These are phyloP conservation scores for Chrysoperla carnea DNA, from an alignment of 1,140 invertebrate genomes.

Conservation along the genomic window DNA sequence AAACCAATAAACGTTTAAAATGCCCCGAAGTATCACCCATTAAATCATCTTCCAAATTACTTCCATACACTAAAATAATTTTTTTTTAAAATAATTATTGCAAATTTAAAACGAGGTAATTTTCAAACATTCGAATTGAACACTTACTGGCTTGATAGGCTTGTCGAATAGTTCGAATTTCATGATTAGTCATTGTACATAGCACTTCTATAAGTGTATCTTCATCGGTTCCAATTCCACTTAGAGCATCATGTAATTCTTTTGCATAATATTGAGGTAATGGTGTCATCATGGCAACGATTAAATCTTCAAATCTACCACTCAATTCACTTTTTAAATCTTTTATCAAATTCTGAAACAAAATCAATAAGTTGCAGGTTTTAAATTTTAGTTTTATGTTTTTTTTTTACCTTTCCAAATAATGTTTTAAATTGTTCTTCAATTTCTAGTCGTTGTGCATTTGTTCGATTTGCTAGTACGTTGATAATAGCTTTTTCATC, in stretches of 20 bases:
- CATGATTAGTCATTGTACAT: slow-evolving; percentile 69
- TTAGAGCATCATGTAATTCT: slow-evolving; percentile 73
- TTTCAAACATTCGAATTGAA: neutral
- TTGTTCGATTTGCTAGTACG: slow-evolving; percentile 53
- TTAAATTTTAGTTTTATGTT: neutral
- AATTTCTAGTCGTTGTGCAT: slow-evolving; percentile 59
- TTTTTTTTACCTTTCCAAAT: slow-evolving; percentile 53
- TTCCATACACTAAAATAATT: slow-evolving; percentile 45
- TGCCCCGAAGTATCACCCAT: slow-evolving; percentile 75
- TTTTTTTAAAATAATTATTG: slow-evolving; percentile 1
- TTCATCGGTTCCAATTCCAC: slow-evolving; percentile 71
- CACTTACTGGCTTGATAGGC: slow-evolving; percentile 65
- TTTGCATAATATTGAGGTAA: slow-evolving; percentile 73
- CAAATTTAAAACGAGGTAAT: neutral
- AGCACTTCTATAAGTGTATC: slow-evolving; percentile 75
- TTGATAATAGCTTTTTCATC: slow-evolving; percentile 70
- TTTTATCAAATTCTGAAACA: slow-evolving; percentile 59
- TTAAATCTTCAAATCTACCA: slow-evolving; percentile 77
- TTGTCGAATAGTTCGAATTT: slow-evolving; percentile 63
- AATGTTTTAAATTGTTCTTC: slow-evolving; percentile 53
- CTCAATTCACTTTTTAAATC: slow-evolving; percentile 81
- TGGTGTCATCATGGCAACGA: slow-evolving; percentile 75
- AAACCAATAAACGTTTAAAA: slow-evolving; percentile 68
- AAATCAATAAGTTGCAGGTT: too few species aligned
- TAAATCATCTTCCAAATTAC: slow-evolving; percentile 61